Conservation (phyloP, 2,113 vertebrate species). For the Pampusana beccarii region DNA sequence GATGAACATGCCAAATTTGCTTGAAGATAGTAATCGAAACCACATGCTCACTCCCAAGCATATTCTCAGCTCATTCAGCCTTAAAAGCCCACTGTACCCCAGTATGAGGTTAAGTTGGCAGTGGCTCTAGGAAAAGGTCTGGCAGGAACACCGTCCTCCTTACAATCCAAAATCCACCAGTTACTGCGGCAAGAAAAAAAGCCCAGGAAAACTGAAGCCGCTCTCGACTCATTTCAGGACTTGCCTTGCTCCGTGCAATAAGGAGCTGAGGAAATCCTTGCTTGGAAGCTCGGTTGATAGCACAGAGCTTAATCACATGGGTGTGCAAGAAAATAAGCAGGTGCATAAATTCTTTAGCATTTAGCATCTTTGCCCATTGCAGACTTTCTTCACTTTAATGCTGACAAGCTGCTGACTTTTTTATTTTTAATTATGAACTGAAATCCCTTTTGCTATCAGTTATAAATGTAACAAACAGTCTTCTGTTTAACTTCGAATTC, state of each 20-base stretch:
- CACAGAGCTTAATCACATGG: not conserved
- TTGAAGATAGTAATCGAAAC: not conserved
- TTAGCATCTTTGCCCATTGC: not conserved
- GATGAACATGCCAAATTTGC: not conserved
- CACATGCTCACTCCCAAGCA: not conserved
- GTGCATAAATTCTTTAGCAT: not conserved
- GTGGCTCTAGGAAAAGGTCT: constrained; percentile 6
- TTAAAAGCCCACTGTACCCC: not conserved
- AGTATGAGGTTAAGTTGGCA: constrained; percentile 19
- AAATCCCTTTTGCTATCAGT: constrained; percentile 37
- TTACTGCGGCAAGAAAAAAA: not conserved
- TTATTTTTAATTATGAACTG: constrained; percentile 53
- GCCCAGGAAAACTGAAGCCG: not conserved
- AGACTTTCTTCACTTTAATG: not conserved
- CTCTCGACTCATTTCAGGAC: not conserved
- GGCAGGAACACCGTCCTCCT: constrained; percentile 12
- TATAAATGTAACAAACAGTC: constrained; percentile 15
- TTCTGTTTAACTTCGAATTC: constrained; percentile 38
- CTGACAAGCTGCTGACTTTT: constrained; percentile 30
- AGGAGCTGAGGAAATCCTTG: not conserved
- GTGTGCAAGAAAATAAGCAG: constrained; percentile 13
- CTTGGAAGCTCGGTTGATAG: not conserved
- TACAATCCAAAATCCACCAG: not conserved
- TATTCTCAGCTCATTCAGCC: not conserved
- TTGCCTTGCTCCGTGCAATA: not conserved